Evolutionary conservation across 2,113 vertebrate species (phyloP).

Genomic region (Sciurus niger): DNA sequence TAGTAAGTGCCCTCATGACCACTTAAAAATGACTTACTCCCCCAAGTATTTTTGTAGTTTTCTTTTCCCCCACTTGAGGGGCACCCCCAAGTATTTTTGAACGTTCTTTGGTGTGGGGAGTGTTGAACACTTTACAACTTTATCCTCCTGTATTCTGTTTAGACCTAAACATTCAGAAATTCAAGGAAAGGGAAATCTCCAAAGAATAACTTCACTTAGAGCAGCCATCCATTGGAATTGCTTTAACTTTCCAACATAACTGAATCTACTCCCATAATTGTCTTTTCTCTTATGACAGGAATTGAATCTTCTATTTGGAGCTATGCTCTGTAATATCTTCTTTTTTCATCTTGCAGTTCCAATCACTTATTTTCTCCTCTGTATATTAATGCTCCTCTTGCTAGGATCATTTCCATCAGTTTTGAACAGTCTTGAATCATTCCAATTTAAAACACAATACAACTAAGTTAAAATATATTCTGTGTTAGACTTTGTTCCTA

Average conservation of each 20-base stretch:
- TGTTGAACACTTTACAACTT: background rate
- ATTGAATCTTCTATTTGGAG: too few relatives aligned
- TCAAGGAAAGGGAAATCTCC: background rate
- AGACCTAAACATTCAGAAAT: background rate
- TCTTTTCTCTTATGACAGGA: too few relatives aligned
- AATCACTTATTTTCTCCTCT: background rate
- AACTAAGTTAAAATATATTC: background rate
- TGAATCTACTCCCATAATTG: too few relatives aligned
- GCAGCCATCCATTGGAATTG: background rate
- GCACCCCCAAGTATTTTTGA: background rate
- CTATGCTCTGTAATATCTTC: too few relatives aligned
- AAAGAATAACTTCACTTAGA: background rate
- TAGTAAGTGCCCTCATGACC: background rate
- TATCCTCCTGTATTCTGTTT: background rate
- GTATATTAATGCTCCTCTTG: background rate
- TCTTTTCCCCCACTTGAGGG: too few relatives aligned
- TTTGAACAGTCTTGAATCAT: background rate
- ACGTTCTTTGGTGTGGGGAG: background rate
- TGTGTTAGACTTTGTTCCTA: background rate
- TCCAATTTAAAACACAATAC: background rate
- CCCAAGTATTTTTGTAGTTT: too few relatives aligned
- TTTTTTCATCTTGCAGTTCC: background rate
- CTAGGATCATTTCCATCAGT: background rate
- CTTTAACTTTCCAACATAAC: background rate
- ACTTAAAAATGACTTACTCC: background rate